Conservation (phyloP, 2,113 vertebrate genomes). For the Trematocara variabile region DNA sequence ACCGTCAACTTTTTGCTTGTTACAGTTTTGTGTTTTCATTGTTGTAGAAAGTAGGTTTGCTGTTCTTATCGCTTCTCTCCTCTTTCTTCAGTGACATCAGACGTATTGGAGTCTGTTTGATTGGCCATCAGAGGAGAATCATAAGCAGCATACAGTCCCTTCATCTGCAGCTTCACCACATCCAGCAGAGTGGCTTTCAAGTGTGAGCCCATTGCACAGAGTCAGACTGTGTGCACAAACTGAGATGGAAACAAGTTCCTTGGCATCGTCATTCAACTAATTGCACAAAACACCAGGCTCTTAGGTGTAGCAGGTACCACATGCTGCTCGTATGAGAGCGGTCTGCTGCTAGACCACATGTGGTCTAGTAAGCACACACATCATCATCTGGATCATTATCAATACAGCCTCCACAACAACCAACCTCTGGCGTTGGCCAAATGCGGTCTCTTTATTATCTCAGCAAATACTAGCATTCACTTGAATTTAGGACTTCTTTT, state of each 20-base stretch:
- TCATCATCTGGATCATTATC: constrained; percentile 45
- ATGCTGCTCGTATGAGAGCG: constrained; percentile 5
- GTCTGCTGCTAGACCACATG: not conserved
- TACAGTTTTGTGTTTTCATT: not conserved
- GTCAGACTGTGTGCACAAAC: constrained; percentile 42
- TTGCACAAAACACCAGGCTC: constrained; percentile 58
- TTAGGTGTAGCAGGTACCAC: constrained; percentile 44
- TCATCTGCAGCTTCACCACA: constrained; percentile 92
- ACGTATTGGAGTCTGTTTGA: constrained; percentile 93
- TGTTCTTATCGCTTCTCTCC: not conserved
- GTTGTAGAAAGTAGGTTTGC: not conserved
- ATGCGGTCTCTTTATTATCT: constrained; percentile 47
- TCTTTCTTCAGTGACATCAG: constrained; percentile 83
- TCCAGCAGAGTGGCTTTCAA: constrained; percentile 96
- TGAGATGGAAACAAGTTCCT: constrained; percentile 15
- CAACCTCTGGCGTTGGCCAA: constrained; percentile 58
- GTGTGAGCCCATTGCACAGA: constrained; percentile 81
- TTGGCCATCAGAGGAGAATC: constrained; percentile 99
- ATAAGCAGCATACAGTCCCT: constrained; percentile 99
- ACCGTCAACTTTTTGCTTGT: not conserved
- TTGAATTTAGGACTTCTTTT: constrained; percentile 60
- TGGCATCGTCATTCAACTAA: constrained; percentile 35
- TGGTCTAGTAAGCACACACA: constrained; percentile 5
- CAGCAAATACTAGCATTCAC: constrained; percentile 80
- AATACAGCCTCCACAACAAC: constrained; percentile 53